A percentile compares a stretch with the other conserved stretches of the same genome.
These are phyloP conservation scores for Bombyx mori DNA, from an alignment of 1,140 invertebrate genomes.

Conservation along the genomic window DNA sequence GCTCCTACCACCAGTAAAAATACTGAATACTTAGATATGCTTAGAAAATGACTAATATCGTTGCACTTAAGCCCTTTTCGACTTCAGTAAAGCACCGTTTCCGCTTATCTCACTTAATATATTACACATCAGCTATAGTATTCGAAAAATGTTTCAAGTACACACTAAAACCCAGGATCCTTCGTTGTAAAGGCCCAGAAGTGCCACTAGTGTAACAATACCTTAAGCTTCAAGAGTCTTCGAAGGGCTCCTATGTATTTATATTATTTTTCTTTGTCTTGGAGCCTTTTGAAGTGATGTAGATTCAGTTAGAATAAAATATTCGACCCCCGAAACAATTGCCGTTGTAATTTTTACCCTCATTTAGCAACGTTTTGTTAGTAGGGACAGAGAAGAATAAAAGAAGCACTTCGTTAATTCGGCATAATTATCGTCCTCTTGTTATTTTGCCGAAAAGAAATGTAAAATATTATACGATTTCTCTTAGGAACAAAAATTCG, in stretches of 20 bases:
- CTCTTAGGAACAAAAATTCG: background rate
- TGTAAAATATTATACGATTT: background rate
- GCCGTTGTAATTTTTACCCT: constrained; percentile 46
- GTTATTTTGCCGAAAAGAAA: constrained; percentile 12
- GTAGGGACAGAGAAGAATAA: constrained; percentile 25
- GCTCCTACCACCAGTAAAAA: no score
- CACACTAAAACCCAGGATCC: no score
- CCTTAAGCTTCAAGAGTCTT: background rate
- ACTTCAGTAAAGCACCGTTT: no score
- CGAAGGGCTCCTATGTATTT: constrained; percentile 26
- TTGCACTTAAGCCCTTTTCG: no score
- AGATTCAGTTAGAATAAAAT: constrained; percentile 49
- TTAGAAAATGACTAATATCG: no score
- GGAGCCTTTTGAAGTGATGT: constrained; percentile 22
- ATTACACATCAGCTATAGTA: no score
- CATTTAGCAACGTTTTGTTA: constrained; percentile 40
- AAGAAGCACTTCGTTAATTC: constrained; percentile 26
- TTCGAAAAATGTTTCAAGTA: no score
- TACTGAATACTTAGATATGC: no score
- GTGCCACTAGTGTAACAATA: no score
- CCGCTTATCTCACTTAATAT: no score
- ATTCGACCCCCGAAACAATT: constrained; percentile 54
- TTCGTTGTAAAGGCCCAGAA: no score
- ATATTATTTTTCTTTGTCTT: constrained; percentile 52
- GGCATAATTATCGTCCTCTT: constrained; percentile 26